These are phyloP conservation scores for Chloroceryle aenea DNA, from an alignment of 2,113 vertebrate genomes.

Conservation along the genomic window DNA sequence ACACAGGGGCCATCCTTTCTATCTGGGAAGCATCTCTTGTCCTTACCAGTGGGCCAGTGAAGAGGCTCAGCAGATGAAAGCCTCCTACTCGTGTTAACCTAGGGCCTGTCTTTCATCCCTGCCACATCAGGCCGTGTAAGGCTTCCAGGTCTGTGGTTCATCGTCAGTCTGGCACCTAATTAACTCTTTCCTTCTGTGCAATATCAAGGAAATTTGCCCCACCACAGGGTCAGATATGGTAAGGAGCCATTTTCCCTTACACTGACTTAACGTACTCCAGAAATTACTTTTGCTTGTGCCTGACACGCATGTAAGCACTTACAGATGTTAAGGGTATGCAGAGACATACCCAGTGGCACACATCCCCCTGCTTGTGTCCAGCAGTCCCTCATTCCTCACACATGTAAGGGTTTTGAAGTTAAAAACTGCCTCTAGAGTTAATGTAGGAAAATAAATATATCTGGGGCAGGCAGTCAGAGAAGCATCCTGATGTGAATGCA, in stretches of 20 bases:
- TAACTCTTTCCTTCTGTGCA: slow-evolving; percentile 51
- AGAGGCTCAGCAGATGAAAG: slow-evolving; percentile 36
- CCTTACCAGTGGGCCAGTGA: not conserved
- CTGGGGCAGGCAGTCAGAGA: not conserved
- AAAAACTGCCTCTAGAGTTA: not conserved
- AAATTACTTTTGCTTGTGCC: slow-evolving; percentile 27
- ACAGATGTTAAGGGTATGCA: slow-evolving; percentile 37
- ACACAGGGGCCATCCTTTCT: not conserved
- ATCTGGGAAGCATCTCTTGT: not conserved
- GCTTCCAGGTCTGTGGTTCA: not conserved
- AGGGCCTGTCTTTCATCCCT: slow-evolving; percentile 37
- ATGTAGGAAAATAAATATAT: not conserved
- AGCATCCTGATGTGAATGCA: not conserved
- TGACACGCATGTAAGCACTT: slow-evolving; percentile 22
- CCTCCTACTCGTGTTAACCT: slow-evolving; percentile 13
- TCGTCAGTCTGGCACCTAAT: slow-evolving; percentile 36
- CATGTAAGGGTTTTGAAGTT: not conserved
- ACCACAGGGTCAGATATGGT: not conserved
- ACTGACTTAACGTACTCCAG: slow-evolving; percentile 33
- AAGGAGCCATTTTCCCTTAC: slow-evolving; percentile 17
- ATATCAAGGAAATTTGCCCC: slow-evolving; percentile 31
- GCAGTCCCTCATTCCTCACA: not conserved
- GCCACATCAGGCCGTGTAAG: not conserved
- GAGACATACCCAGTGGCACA: not conserved
- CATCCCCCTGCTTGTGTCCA: not conserved